Percentiles rank a stretch among this genome's conserved stretches.
Evolutionary conservation across 2,888 invertebrate species (phyloP).

Genomic region (Aspidapion aeneum): DNA sequence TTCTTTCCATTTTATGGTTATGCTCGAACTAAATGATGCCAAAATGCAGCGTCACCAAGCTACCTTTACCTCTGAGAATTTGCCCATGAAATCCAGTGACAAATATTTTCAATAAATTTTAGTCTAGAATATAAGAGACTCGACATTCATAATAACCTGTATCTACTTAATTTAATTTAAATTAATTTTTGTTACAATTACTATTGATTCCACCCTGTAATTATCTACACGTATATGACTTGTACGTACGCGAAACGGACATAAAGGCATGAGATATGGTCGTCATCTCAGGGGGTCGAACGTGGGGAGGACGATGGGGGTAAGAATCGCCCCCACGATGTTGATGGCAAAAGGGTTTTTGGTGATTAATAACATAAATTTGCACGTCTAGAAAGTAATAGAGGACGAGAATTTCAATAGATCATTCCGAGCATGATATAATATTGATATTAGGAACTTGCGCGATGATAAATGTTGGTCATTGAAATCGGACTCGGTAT

Average conservation of each 20-base stretch:
- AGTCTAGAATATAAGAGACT: too few relatives aligned
- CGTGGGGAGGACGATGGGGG: constrained; percentile 14
- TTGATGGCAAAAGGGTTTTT: constrained; percentile 25
- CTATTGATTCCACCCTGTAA: not conserved
- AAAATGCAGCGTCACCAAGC: too few relatives aligned
- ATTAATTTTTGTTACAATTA: too few relatives aligned
- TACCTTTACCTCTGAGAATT: too few relatives aligned
- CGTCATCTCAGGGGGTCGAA: constrained; percentile 26
- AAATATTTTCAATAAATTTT: too few relatives aligned
- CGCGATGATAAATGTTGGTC: not conserved
- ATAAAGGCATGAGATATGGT: constrained; percentile 33
- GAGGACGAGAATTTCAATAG: not conserved
- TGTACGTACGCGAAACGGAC: constrained; percentile 20
- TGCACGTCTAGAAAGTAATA: not conserved
- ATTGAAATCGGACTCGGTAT: not conserved
- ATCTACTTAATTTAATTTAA: too few relatives aligned
- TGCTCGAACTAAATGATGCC: too few relatives aligned
- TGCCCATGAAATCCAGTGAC: too few relatives aligned
- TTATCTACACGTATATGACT: not conserved
- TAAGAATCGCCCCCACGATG: constrained; percentile 20
- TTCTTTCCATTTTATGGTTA: too few relatives aligned
- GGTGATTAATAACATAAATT: constrained; percentile 31
- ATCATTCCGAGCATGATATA: not conserved
- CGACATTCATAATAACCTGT: too few relatives aligned
- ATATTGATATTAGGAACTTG: not conserved